Evolutionary conservation across 2,888 invertebrate species (phyloP).

Genomic region (Mesochorus sp.): DNA sequence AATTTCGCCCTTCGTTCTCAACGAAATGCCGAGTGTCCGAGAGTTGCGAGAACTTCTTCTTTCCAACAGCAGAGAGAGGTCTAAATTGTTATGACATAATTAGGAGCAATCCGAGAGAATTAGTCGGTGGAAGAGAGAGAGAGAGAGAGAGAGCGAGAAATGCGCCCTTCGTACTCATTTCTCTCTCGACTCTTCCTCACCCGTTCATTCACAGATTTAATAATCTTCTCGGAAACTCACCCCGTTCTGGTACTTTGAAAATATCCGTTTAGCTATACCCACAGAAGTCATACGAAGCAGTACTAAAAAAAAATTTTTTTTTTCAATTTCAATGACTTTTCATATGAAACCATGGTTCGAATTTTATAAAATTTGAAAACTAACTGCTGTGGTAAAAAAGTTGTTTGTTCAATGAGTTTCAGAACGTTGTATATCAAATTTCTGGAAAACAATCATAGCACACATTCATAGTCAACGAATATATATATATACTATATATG

Average conservation of each 20-base stretch:
- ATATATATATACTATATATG: no score
- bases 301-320: no score
- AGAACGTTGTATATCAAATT: no score
- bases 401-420: no score
- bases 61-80: constrained; percentile 47
- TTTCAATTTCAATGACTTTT: no score
- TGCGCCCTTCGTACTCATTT: constrained; percentile 21
- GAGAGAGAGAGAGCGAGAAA: constrained; percentile 30
- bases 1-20: constrained; percentile 45
- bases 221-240: constrained; percentile 72
- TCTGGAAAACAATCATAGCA: no score
- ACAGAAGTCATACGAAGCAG: neutral
- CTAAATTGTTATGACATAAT: constrained; percentile 81
- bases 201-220: constrained; percentile 78
- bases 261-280: neutral
- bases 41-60: constrained; percentile 60
- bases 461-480: no score
- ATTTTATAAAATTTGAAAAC: no score
- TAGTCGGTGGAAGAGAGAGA: constrained; percentile 36
- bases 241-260: constrained; percentile 8
- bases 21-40: constrained; percentile 40
- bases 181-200: constrained; percentile 55
- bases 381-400: no score
- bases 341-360: no score
- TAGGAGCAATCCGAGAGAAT: constrained; percentile 72